Evolutionary conservation across 1,140 invertebrate genomes (phyloP), one percentile per base, ranked within the genome.

Genomic region (Pseudomyrmex gracilis): DNA sequence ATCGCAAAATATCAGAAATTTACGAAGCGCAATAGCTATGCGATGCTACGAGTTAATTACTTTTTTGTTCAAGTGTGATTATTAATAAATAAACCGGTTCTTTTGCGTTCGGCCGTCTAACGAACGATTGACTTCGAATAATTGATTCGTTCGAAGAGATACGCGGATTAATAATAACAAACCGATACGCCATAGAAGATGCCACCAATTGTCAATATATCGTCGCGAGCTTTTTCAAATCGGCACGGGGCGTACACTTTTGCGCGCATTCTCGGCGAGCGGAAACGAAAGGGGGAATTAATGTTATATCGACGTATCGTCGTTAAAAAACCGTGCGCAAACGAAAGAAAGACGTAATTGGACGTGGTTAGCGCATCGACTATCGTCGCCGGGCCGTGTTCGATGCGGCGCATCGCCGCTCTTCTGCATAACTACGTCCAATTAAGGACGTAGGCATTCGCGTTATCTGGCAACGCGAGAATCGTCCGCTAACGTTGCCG

Each of bases 341-440:
- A 55, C 45, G 47, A 70, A 80, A 84, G 73, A 84, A 68, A 77
- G 53, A 67, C 63, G 57, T 84, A 84, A 84, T 84, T 84, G 64
- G 15, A 45, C 47, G 78, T 20, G 20, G 78, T 73, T 49, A 71
- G 10, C 55, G 82, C 61, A 70, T 34, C 24, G 2, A 77, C 73
- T 70, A 70, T 57, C 61, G 60, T n/a, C 51, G 51, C 47, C 24
- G 58, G 17, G 57, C 55, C 57, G 73, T 24, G 47, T 55, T 82
- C 70, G 24, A 43, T 34, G 34, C 58, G 51, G 24, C 20, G 45
- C 60, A 53, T 57, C 34, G 43, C 51, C 47, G 43, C 57, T 78
- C 64, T 49, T 67, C 57, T 70, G 83, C 83, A 84, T 84, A 80
- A 80, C 83, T 80, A 70, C 74, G 53, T 60, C 74, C 83, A 84